Evolutionary conservation across 2,113 vertebrate species (phyloP).

Genomic region (Gulo gulo): DNA sequence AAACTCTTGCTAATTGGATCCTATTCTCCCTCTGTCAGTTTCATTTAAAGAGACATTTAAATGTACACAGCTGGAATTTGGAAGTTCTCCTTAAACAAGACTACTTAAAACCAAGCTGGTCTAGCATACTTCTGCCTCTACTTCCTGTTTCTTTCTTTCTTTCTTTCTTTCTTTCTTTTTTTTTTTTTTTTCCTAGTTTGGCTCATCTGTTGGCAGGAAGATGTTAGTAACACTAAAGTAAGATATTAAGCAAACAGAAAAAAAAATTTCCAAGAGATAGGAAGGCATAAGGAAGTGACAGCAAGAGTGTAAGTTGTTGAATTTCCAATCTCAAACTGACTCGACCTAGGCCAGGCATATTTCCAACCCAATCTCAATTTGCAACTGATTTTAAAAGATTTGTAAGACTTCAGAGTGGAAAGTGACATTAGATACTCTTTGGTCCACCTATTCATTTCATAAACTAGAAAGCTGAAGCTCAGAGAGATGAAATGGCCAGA

Average conservation of each 20-base stretch:
- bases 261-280: constrained; percentile 18
- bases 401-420: not conserved
- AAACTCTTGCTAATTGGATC: constrained; percentile 69
- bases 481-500: not conserved
- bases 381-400: not conserved
- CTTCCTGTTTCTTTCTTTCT: not conserved
- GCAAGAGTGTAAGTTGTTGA: not conserved
- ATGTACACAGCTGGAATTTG: constrained; percentile 64
- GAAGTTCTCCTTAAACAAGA: constrained; percentile 69
- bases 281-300: constrained; percentile 41
- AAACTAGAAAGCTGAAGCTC: not conserved
- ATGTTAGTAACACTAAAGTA: constrained; percentile 15
- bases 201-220: not conserved
- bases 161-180: not conserved
- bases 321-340: not conserved
- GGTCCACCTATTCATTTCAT: not conserved
- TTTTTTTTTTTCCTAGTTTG: not conserved
- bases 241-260: constrained; percentile 31
- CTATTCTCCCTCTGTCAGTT: constrained; percentile 63
- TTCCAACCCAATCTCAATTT: not conserved
- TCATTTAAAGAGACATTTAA: constrained; percentile 73
- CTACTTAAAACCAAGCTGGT: constrained; percentile 63
- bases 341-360: not conserved
- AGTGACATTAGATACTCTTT: not conserved
- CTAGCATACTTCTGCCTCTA: not conserved